phyloP scores from a whole-genome alignment of 1,140 invertebrate species.

The Propsilocerus akamusi region DNA sequence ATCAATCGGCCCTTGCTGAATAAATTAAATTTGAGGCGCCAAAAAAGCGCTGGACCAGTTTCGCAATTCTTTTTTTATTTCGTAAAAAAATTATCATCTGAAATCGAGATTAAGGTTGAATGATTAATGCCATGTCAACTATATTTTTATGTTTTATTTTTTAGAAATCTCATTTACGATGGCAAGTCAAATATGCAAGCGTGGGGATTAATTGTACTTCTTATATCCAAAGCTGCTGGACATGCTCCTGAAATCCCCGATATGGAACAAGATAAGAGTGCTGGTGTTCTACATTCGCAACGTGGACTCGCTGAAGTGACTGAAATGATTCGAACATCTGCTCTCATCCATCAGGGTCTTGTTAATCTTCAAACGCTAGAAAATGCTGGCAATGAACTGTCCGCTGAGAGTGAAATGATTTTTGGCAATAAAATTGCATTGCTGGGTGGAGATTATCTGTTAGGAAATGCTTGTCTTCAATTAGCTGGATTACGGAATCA shows the following conservation, averaged over 20 bases:
- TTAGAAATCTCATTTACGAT: slow-evolving; percentile 65
- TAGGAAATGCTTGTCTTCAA: slow-evolving; percentile 63
- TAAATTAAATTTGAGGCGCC: too few relatives aligned
- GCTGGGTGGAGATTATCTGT: slow-evolving; percentile 73
- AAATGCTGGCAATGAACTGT: slow-evolving; percentile 17
- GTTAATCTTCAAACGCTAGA: slow-evolving; percentile 42
- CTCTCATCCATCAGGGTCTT: slow-evolving; percentile 75
- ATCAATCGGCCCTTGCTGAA: too few relatives aligned
- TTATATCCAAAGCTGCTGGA: slow-evolving; percentile 70
- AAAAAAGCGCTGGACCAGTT: too few relatives aligned
- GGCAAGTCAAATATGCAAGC: slow-evolving; percentile 71
- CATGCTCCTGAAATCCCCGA: slow-evolving; percentile 32
- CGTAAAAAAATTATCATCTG: too few relatives aligned
- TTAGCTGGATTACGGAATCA: slow-evolving; percentile 36
- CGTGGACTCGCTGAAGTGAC: slow-evolving; percentile 72
- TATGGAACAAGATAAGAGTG: slow-evolving; percentile 40
- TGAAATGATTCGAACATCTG: slow-evolving; percentile 89
- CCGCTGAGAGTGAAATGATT: slow-evolving; percentile 40
- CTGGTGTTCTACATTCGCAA: slow-evolving; percentile 52
- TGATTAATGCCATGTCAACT: too few relatives aligned
- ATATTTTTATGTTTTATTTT: too few relatives aligned
- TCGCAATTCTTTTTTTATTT: too few relatives aligned
- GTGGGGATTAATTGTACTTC: slow-evolving; percentile 65
- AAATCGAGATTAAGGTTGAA: too few relatives aligned
- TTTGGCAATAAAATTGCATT: slow-evolving; percentile 86